A percentile compares a stretch with the other conserved stretches of the same genome.
phyloP scores from a whole-genome alignment of 2,797 vertebrate species.

The Sphenodon punctatus region DNA sequence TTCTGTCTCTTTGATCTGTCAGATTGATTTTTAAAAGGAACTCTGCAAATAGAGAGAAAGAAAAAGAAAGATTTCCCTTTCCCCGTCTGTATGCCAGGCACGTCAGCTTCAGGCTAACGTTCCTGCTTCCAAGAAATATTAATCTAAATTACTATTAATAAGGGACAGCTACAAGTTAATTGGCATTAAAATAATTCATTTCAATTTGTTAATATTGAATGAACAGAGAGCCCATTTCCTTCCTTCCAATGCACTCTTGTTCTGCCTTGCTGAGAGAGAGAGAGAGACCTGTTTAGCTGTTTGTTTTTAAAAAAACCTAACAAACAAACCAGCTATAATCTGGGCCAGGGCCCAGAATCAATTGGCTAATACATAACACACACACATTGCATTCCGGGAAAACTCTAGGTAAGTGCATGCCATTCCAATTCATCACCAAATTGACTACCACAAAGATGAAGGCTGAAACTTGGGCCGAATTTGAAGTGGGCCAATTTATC shows the following conservation, averaged over 20 bases:
- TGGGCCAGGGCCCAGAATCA: too few relatives aligned
- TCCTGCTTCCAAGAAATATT: slow-evolving; percentile 55
- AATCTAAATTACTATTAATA: slow-evolving; percentile 75
- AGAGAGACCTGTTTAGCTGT: neutral
- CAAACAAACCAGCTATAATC: too few relatives aligned
- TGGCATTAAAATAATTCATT: slow-evolving; percentile 74
- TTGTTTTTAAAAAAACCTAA: too few relatives aligned
- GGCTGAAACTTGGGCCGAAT: neutral
- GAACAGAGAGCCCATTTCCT: slow-evolving; percentile 52
- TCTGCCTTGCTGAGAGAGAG: slow-evolving; percentile 5
- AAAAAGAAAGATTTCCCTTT: neutral
- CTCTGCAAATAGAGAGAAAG: neutral
- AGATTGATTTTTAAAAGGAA: too few relatives aligned
- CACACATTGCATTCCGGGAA: too few relatives aligned
- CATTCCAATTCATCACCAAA: neutral
- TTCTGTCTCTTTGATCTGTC: neutral
- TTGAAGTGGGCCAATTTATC: neutral
- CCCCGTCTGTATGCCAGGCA: slow-evolving; percentile 56
- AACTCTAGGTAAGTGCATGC: too few relatives aligned
- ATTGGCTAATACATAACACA: too few relatives aligned
- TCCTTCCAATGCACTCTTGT: slow-evolving; percentile 19
- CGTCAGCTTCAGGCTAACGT: slow-evolving; percentile 22
- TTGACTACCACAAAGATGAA: neutral
- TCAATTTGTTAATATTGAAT: slow-evolving; percentile 75
- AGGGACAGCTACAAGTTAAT: slow-evolving; percentile 70